These are phyloP conservation scores for Nasua narica DNA, from an alignment of 2,797 vertebrate genomes.

Conservation along the genomic window DNA sequence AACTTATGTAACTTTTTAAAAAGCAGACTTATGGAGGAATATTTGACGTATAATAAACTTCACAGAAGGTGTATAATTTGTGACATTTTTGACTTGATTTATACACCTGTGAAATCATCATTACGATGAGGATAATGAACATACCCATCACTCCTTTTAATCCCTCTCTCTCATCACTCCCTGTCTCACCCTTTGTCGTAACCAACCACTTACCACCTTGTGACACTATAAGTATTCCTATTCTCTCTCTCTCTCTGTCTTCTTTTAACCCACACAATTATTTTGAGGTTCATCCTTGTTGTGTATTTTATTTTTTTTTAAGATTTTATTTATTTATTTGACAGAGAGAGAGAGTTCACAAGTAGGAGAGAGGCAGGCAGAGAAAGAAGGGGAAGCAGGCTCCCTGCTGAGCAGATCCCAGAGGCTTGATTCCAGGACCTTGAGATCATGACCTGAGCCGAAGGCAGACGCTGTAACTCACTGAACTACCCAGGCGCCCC, in stretches of 20 bases:
- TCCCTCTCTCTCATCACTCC: background rate
- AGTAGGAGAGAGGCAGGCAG: too few species aligned
- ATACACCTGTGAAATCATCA: background rate
- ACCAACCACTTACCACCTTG: background rate
- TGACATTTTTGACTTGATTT: background rate
- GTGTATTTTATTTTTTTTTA: too few species aligned
- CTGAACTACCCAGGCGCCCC: too few species aligned
- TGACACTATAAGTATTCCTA: background rate
- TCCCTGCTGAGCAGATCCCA: too few species aligned
- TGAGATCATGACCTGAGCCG: too few species aligned
- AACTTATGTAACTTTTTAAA: conserved; percentile 1
- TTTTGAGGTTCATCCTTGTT: background rate
- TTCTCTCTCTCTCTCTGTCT: too few species aligned
- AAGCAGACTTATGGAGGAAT: background rate
- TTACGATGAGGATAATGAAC: background rate
- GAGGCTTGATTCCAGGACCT: too few species aligned
- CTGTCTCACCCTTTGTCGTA: background rate
- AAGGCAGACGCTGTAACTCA: too few species aligned
- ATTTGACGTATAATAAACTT: background rate
- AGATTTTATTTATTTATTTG: too few species aligned
- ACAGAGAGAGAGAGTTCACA: too few species aligned
- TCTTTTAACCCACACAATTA: background rate
- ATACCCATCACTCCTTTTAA: background rate
- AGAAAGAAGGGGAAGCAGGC: too few species aligned
- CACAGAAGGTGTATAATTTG: background rate